These are phyloP conservation scores for Nemoura dubitans DNA, from an alignment of 2,888 invertebrate species.

Conservation along the genomic window DNA sequence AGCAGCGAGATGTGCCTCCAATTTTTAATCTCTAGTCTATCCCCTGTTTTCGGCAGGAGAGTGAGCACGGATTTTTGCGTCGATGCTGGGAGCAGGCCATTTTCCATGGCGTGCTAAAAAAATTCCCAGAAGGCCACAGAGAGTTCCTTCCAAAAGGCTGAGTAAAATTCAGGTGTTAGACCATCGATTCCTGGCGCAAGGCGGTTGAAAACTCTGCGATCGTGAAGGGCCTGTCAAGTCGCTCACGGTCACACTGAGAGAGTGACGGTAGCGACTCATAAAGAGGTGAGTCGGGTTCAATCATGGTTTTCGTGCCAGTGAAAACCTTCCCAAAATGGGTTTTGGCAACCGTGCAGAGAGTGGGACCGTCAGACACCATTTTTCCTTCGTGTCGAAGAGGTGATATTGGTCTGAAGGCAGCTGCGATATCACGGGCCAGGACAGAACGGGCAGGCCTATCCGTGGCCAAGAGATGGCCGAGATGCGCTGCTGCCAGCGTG, in stretches of 20 bases:
- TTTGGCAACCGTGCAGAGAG: slow-evolving; percentile 21
- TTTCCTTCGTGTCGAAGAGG: not conserved
- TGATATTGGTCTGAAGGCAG: not conserved
- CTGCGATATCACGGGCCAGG: not conserved
- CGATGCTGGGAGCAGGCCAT: not conserved
- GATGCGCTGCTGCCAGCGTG: not conserved
- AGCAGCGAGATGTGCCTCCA: slow-evolving; percentile 41
- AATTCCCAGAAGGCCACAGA: not conserved
- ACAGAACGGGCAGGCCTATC: not conserved
- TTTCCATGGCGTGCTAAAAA: not conserved
- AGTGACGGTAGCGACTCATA: slow-evolving; percentile 16
- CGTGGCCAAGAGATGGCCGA: not conserved
- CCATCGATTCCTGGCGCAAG: slow-evolving; percentile 40
- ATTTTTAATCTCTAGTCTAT: slow-evolving; percentile 27
- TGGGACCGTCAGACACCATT: slow-evolving; percentile 3
- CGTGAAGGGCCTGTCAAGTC: too few species aligned
- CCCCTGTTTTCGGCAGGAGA: not conserved
- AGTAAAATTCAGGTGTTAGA: slow-evolving; percentile 33
- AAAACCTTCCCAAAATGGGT: not conserved
- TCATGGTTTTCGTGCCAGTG: not conserved
- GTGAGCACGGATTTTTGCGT: not conserved
- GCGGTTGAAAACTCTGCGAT: too few species aligned
- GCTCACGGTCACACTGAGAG: too few species aligned
- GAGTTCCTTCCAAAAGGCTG: slow-evolving; percentile 26
- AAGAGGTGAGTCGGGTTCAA: slow-evolving; percentile 9